Evolutionary conservation across 2,113 vertebrate species (phyloP).

Genomic region (Zonotrichia leucophrys): DNA sequence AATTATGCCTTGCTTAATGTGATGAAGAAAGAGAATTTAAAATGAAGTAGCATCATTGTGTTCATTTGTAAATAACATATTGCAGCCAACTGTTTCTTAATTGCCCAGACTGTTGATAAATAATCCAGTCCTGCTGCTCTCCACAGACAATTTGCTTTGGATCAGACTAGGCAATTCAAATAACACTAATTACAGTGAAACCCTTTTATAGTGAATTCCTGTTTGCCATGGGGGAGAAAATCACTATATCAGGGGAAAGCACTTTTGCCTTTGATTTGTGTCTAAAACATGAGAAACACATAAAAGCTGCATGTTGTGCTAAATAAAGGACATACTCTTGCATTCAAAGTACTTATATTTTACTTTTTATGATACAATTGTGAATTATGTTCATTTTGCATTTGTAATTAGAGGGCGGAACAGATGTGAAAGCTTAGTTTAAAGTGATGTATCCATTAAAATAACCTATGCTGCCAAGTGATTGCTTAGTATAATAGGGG

Average conservation of each 20-base stretch:
- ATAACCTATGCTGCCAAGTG: conserved; percentile 69
- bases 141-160: conserved; percentile 89
- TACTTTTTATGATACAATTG: conserved; percentile 69
- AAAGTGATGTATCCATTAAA: conserved; percentile 72
- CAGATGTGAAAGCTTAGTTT: conserved; percentile 73
- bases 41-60: conserved; percentile 74
- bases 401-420: conserved; percentile 74
- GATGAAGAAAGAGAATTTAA: conserved; percentile 74
- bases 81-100: conserved; percentile 93
- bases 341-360: conserved; percentile 72
- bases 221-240: conserved; percentile 54
- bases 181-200: conserved; percentile 83
- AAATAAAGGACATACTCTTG: conserved; percentile 67
- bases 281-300: conserved; percentile 60
- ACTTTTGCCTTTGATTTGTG: conserved; percentile 61
- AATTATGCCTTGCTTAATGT: conserved; percentile 64
- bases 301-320: conserved; percentile 61
- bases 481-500: conserved; percentile 59
- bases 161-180: conserved; percentile 88
- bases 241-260: conserved; percentile 44
- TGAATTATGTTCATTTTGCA: conserved; percentile 70
- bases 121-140: conserved; percentile 87
- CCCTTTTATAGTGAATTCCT: conserved; percentile 68
- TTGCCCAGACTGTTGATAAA: conserved; percentile 93
- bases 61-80: conserved; percentile 87